Base-by-base conservation (phyloP, 2,797 vertebrate genomes). In the Gallinago nigripennis region DNA sequence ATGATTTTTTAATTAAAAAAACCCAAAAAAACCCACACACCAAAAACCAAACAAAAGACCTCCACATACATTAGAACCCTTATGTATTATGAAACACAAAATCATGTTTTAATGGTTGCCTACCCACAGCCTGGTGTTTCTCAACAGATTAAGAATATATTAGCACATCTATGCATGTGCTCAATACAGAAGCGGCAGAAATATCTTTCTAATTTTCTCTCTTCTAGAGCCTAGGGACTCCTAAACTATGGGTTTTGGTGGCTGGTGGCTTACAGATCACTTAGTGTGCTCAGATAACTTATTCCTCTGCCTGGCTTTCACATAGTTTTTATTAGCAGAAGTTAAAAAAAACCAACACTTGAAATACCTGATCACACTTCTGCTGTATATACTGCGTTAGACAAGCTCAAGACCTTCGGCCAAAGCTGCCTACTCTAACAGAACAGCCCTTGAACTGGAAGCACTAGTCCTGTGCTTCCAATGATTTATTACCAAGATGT, bases 171-270 rank as follows among this genome's bases (percentile, higher is more conserved):
- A 54, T 90, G 85, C 76, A 66, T 41, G 56, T 78, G 82, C 91
- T 90, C 84, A 90, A 81, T 56, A 91, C 35, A 91, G 87, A 90
- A 88, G 75, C 8, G 68, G 73, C 90, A 94, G 78, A 94, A 96
- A 93, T 82, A 82, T 75, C 89, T 82, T 84, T 87, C 60, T 54
- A 69, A 63, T 94, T 94, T 95, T 94, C 87, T 94, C 19, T 1
- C 72, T 46, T 90, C 41, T 46, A 81, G 82, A 92, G 82, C 39
- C 80, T 35, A 81, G 82, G 58, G 90, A 94, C 57, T 91, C 82
- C 83, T 96, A 83, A 94, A 82, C 65, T 60, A 85, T 71, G 75
- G 82, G 80, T 75, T 94, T 81, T 64, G 39, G 76, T 66, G 78
- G 84, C 70, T 93, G 88, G 57, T 95, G 78, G 88, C 90, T 80